Conservation (phyloP, 30 jellyfish, hydroid and myxozoan genomes). For the Hydractinia echinata region DNA sequence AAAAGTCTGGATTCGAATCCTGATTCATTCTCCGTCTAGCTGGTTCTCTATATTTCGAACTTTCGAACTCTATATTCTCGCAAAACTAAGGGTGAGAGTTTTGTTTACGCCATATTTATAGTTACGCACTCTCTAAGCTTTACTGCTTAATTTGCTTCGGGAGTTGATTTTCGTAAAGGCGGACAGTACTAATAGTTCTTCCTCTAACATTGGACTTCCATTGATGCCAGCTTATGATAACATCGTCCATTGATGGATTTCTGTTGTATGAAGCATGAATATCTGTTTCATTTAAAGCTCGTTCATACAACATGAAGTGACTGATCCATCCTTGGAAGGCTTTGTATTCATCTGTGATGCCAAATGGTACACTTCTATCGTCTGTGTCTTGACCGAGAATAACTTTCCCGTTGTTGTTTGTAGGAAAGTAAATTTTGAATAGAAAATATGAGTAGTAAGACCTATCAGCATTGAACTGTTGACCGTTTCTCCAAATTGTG, state of each 20-base stretch:
- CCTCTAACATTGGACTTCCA: conserved; percentile 11
- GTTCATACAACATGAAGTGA: conserved; percentile 14
- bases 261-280: background rate
- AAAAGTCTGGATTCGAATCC: too few species aligned
- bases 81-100: too few species aligned
- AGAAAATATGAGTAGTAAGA: background rate
- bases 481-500: conserved; percentile 7
- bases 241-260: background rate
- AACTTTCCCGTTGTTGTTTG: background rate
- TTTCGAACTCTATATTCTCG: too few species aligned
- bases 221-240: conserved; percentile 1
- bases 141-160: background rate
- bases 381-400: conserved; percentile 16
- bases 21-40: too few species aligned
- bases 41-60: too few species aligned
- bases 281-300: background rate
- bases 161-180: background rate
- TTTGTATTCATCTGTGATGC: background rate
- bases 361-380: conserved; percentile 8
- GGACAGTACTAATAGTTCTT: conserved; percentile 6
- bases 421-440: background rate
- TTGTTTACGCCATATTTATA: too few species aligned
- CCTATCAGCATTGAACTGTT: background rate
- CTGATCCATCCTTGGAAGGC: conserved; percentile 20
- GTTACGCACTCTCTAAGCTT: too few species aligned